Evolutionary conservation across 2,888 invertebrate species (phyloP), one percentile per base, ranked within the genome.

Genomic region (Mactromeris polynyma): DNA sequence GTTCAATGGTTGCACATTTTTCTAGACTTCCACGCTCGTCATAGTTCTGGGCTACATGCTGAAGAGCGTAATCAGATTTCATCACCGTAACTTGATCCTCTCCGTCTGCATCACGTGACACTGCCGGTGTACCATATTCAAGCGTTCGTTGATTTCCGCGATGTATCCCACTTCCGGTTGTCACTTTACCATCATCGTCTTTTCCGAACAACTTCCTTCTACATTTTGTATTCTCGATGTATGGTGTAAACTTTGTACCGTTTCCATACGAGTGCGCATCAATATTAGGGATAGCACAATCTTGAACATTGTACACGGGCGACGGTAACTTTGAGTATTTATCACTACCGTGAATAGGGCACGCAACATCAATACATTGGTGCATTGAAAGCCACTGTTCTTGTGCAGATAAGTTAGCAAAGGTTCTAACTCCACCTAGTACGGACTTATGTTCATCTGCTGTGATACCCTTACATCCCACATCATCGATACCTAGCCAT

Each of bases 351-450:
- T 83, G 82, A 64, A 83, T 40, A 11, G 69, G 82, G 38, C 82
- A 83, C 6, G 17, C n/a, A 4, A 64, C 82, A 19, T 83, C 82
- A 26, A 83, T 83, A 17, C 82, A 83, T 58, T 83, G 64, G 33
- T 83, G 64, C 42, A 83, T 42, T 11, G 82, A 83, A 64, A 83
- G 82, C 82, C 82, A 83, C 11, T 83, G 58, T 42, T 83, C 58
- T 17, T 69, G n/a, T 1, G 36, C 64, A 19, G 54, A 36, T 26
- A 31, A 31, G 31, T 58, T 81, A 11, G 51, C 31, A 4, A 80
- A 33, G 0, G 21, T 64, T 26, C 58, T n/a, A 0, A 26, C 1
- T 64, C 58, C 31, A 46, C 31, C 7, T 36, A 36, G 21, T 3
- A 77, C 36, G 4, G 77, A 21, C 2, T 77, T 7, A 2, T 33